phyloP scores from a whole-genome alignment of 2,888 invertebrate genomes.

The Pimpla rufipes region DNA sequence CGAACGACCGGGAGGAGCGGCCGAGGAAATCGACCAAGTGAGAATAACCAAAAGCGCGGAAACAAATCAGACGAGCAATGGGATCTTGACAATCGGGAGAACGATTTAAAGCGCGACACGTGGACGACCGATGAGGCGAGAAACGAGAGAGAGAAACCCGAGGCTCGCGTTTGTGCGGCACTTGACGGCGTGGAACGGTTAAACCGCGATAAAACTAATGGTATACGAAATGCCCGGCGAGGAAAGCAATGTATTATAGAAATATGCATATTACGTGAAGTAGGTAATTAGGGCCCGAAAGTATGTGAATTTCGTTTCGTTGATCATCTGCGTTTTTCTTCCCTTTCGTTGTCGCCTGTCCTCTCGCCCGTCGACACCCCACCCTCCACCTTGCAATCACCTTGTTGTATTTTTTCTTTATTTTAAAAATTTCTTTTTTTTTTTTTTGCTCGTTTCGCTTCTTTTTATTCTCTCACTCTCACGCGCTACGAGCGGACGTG shows the following conservation, averaged over 20 bases:
- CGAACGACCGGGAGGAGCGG: slow-evolving; percentile 59
- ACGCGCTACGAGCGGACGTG: slow-evolving; percentile 39
- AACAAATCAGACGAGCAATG: slow-evolving; percentile 54
- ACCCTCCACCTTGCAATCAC: slow-evolving; percentile 19
- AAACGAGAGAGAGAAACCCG: slow-evolving; percentile 10
- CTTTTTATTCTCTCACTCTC: slow-evolving; percentile 67
- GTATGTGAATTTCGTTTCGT: slow-evolving; percentile 72
- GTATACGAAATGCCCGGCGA: slow-evolving; percentile 68
- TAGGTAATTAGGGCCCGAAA: slow-evolving; percentile 77
- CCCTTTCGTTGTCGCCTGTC: slow-evolving; percentile 54
- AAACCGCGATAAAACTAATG: slow-evolving; percentile 53
- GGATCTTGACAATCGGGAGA: slow-evolving; percentile 60
- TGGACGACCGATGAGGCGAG: slow-evolving; percentile 14
- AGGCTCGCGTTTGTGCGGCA: neutral
- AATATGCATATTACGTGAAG: slow-evolving; percentile 78
- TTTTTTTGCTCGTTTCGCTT: slow-evolving; percentile 52
- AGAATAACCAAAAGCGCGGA: slow-evolving; percentile 29
- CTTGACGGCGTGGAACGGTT: slow-evolving; percentile 20
- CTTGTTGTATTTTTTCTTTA: slow-evolving; percentile 33
- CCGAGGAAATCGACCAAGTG: slow-evolving; percentile 21
- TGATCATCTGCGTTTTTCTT: slow-evolving; percentile 67
- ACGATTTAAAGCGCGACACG: slow-evolving; percentile 39
- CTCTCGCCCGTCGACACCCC: slow-evolving; percentile 53
- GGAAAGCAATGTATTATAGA: slow-evolving; percentile 74
- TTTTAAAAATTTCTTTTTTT: slow-evolving; percentile 42